Base-by-base conservation (phyloP, 2,113 vertebrate genomes). In the Oreotrochilus melanogaster region DNA sequence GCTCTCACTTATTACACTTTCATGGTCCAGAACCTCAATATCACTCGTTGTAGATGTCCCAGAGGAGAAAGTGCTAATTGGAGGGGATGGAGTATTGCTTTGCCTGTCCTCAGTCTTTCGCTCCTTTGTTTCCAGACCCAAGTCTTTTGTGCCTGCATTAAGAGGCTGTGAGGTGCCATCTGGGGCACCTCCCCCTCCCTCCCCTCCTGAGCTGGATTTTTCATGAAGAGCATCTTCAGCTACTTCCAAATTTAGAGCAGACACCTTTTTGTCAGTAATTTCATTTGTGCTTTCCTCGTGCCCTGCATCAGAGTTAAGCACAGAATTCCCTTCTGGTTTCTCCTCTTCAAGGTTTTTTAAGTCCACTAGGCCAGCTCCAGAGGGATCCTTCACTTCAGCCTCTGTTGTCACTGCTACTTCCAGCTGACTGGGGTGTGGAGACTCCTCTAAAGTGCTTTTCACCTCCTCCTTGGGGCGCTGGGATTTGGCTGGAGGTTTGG, bases 21-120 rank as follows among this genome's bases (percentile, higher is more conserved):
- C 99, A 1, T 99, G 99, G 96, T 99, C 99, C 86, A 99, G 97
- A 79, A 99, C 99, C 96, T 99, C 99, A 85, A 99, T 99, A 62
- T 99, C 99, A 86, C 99, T 99, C 19, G 99, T 99, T 48, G 99
- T 99, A 39, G 99, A 99, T 19, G 99, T 99, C 87, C 99, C 99
- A 0, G 99, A 99, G 19, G 99, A 99, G 95, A 99, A 99, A 76
- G 99, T 99, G 81, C 99, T 99, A 61, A 99, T 97, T 11, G 99
- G 99, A 91, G 99, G 99, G 14, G 99, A 99, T 0, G 99, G 99
- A 4, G 99, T 99, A 73, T 99, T 98, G 93, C 98, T 99, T 93
- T 99, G 99, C 86, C 99, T 97, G 97, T 99, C 99, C 95, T 99
- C 99, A 7, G 92, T 92, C 94, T 99, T 99, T 64, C 98, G 96